Evolutionary conservation across 2,113 vertebrate genomes (phyloP).

Genomic region (Anser brachyrhynchus): DNA sequence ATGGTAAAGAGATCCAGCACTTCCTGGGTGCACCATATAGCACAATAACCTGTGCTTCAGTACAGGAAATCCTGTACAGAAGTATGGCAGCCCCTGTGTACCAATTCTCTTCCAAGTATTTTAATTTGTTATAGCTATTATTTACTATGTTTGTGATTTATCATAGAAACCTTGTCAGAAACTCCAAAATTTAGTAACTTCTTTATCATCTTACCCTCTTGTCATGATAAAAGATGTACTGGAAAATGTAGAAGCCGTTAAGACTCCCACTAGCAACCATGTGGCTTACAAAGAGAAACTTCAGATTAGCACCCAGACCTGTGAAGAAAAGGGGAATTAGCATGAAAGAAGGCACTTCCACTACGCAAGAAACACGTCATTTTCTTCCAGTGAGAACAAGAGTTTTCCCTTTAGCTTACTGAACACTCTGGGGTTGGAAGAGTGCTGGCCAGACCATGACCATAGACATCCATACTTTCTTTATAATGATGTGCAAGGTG

Average conservation of each 20-base stretch:
- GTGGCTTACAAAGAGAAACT: background rate
- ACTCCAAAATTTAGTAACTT: background rate
- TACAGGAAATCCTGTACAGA: background rate
- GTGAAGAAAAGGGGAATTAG: background rate
- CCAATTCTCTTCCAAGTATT: background rate
- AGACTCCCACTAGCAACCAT: background rate
- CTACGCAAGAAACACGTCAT: fast-evolving
- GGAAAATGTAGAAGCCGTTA: background rate
- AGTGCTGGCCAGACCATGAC: fast-evolving
- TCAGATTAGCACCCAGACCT: background rate
- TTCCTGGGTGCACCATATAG: background rate
- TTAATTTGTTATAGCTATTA: background rate
- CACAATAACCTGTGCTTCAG: background rate
- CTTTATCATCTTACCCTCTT: background rate
- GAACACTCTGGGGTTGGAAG: background rate
- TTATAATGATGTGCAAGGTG: background rate
- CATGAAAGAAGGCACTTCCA: fast-evolving
- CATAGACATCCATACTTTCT: background rate
- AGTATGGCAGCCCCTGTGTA: background rate
- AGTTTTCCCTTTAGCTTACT: background rate
- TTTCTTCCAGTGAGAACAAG: background rate
- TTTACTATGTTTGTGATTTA: background rate
- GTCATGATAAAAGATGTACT: background rate
- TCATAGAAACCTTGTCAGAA: background rate
- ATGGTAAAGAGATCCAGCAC: background rate